Percentiles rank a stretch among this genome's conserved stretches.
phyloP scores from a whole-genome alignment of 2,888 invertebrate genomes.

The Mimumesa dahlbomi region DNA sequence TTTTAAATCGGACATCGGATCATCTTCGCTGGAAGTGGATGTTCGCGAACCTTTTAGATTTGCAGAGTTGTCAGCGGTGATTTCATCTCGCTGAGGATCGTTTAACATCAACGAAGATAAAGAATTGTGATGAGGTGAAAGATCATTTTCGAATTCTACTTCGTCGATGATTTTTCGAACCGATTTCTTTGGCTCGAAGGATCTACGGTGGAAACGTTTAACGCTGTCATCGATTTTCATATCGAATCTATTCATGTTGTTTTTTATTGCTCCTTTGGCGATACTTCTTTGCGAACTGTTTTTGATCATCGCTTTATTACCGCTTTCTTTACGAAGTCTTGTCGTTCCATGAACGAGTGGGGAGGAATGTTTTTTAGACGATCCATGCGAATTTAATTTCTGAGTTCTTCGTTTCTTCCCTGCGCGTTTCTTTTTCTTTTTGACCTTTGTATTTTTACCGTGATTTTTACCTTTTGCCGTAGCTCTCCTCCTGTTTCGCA shows the following conservation, averaged over 20 bases:
- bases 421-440: conserved; percentile 25
- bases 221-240: conserved; percentile 12
- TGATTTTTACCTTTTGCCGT: background rate
- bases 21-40: background rate
- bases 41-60: too few species aligned
- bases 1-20: too few species aligned
- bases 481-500: conserved; percentile 27
- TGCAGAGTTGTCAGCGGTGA: background rate
- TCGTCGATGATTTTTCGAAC: background rate
- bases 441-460: conserved; percentile 8
- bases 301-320: background rate
- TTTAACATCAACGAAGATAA: background rate
- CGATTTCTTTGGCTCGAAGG: conserved; percentile 10
- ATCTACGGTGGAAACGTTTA: conserved; percentile 34
- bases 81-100: background rate
- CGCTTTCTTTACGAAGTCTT: too few species aligned
- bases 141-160: conserved; percentile 8
- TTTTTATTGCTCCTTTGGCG: background rate
- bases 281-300: conserved; percentile 6
- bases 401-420: conserved; percentile 10
- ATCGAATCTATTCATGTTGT: conserved; percentile 26
- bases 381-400: background rate
- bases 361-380: conserved; percentile 1
- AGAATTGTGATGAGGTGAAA: background rate
- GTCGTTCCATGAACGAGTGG: too few species aligned